Percentiles rank a stretch among this genome's conserved stretches.
Evolutionary conservation across 2,888 invertebrate species (phyloP).

Genomic region (Nomada fucata): DNA sequence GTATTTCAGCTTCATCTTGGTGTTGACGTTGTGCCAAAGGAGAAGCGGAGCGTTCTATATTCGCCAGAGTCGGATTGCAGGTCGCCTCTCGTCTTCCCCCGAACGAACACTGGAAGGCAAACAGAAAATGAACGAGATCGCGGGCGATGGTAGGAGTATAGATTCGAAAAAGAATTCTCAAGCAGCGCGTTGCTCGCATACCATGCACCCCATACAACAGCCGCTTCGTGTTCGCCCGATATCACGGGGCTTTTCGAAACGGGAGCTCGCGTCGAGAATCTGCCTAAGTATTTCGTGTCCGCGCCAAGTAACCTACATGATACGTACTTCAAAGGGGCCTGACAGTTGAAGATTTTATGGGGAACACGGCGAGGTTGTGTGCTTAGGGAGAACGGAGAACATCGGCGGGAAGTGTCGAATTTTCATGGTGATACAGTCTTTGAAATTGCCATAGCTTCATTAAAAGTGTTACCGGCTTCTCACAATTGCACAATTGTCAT

Average conservation of each 20-base stretch:
- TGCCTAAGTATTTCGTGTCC: slow-evolving; percentile 61
- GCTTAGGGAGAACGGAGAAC: background rate
- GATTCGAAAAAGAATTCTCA: slow-evolving; percentile 66
- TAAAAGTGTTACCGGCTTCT: too few relatives aligned
- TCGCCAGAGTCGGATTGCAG: slow-evolving; percentile 58
- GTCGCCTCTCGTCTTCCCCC: slow-evolving; percentile 49
- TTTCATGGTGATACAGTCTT: background rate
- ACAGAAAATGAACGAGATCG: slow-evolving; percentile 38
- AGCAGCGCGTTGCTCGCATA: slow-evolving; percentile 66
- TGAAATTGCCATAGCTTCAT: too few relatives aligned
- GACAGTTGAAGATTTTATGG: slow-evolving; percentile 29
- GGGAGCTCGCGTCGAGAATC: slow-evolving; percentile 61
- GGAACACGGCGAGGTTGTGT: background rate
- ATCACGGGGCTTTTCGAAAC: slow-evolving; percentile 65
- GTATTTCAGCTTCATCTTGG: slow-evolving; percentile 59
- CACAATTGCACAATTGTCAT: too few relatives aligned
- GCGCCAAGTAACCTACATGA: slow-evolving; percentile 14
- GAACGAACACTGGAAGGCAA: slow-evolving; percentile 42
- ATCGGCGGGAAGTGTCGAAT: background rate
- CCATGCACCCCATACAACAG: slow-evolving; percentile 52
- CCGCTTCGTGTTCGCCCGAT: slow-evolving; percentile 48
- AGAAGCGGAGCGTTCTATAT: slow-evolving; percentile 59
- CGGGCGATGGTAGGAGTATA: background rate
- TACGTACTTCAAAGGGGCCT: slow-evolving; percentile 10
- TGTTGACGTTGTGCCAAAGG: slow-evolving; percentile 59